These are phyloP conservation scores for Poecile montanus DNA, from an alignment of 2,797 vertebrate species.

Conservation along the genomic window DNA sequence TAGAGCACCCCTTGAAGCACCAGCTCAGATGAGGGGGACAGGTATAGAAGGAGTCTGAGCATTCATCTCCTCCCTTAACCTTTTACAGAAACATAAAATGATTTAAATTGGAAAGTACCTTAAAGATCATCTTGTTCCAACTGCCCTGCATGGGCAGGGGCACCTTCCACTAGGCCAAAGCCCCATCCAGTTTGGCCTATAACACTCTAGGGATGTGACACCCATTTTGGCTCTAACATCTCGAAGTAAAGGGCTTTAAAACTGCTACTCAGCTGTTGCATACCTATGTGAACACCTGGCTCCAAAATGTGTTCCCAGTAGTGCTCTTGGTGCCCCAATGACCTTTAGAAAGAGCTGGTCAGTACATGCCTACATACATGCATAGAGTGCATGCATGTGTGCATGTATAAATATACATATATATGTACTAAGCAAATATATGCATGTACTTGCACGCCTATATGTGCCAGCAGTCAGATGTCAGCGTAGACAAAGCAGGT, in stretches of 20 bases:
- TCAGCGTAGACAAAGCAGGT: background rate
- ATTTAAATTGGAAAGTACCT: background rate
- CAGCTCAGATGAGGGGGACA: background rate
- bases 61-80: background rate
- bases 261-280: background rate
- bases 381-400: too few species aligned
- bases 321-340: background rate
- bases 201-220: background rate
- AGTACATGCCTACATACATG: background rate
- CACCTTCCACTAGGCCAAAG: background rate
- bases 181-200: background rate
- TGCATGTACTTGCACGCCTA: background rate
- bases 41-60: background rate
- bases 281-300: accelerated
- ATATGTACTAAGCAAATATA: background rate
- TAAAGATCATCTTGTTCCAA: background rate
- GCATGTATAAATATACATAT: background rate
- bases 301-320: background rate
- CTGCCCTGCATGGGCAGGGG: background rate
- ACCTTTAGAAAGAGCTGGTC: background rate
- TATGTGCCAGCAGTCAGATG: background rate
- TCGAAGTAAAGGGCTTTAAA: background rate
- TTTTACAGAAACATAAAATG: background rate
- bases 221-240: accelerated
- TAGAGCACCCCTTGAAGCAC: background rate